Conservation (phyloP, 2,797 vertebrate species). For the Eulemur albifrons region DNA sequence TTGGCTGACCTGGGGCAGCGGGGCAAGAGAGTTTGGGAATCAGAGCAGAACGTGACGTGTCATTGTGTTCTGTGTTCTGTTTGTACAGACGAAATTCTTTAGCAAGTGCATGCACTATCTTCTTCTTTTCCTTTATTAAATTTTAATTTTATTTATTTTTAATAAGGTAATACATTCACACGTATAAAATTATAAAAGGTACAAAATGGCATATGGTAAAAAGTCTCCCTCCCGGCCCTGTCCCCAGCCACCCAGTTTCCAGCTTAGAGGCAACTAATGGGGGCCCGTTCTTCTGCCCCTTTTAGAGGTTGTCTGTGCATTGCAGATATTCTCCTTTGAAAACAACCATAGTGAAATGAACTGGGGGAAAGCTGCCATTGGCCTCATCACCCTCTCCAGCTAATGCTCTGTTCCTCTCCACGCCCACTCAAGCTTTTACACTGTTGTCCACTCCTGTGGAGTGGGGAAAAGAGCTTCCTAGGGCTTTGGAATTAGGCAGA, state of each 20-base stretch:
- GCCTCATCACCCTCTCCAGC: neutral
- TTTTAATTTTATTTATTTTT: slow-evolving; percentile 14
- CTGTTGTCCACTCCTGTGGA: neutral
- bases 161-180: neutral
- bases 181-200: neutral
- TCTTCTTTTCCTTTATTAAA: neutral
- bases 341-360: neutral
- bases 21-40: neutral
- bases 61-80: neutral
- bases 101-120: neutral
- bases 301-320: neutral
- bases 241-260: neutral
- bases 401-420: neutral
- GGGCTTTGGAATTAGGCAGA: neutral
- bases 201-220: neutral
- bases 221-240: neutral
- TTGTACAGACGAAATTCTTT: neutral
- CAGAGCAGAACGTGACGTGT: neutral
- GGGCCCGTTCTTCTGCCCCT: neutral
- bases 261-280: neutral
- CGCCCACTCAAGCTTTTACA: neutral
- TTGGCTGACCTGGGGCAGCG: neutral
- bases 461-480: neutral
- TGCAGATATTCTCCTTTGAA: neutral
- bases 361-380: neutral